Evolutionary conservation across 2,113 vertebrate species (phyloP), one percentile per base, ranked within the genome.

Genomic region (Excalfactoria chinensis): DNA sequence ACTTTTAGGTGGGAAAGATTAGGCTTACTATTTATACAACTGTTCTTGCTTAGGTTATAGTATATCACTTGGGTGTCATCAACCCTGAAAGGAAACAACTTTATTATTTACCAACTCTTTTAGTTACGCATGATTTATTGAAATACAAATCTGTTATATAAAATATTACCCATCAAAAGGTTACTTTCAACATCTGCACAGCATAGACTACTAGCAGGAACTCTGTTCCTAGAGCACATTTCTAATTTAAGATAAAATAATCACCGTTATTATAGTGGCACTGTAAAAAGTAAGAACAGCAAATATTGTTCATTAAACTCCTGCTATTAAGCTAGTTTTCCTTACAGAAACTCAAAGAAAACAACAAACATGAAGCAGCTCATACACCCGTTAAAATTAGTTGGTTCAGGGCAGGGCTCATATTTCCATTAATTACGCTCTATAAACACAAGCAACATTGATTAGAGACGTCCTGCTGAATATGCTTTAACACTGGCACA

Each of bases 401-500:
- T 77, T 95, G 6, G 18, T 76, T 77, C 87, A 85, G 67, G 72
- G 73, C 60, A 58, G 53, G 22, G 43, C 68, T 83, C 43, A n/a
- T 48, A 71, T 87, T 83, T 88, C 72, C 89, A 73, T 95, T 94
- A 94, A 93, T 95, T 86, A 68, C 63, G 71, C 74, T 92, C 48
- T 28, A 77, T 86, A 82, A 93, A 88, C 79, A 95, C 51, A 96
- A 94, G 88, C 69, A 88, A 63, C 62, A 25, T 84, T 91, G 88
- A 96, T 96, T 93, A 93, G 74, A 93, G 73, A 85, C 67, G 76
- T 86, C 91, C 67, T 75, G 59, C 75, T 94, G 74, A 88, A 92
- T 62, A 75, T 4, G 19, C 46, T 80, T 43, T 32, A 92, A 92
- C 90, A 95, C 91, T 80, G 71, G 81, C 69, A 89, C 84, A 89